Conservation (phyloP, 2,888 invertebrate genomes). For the Congeria kusceri region DNA sequence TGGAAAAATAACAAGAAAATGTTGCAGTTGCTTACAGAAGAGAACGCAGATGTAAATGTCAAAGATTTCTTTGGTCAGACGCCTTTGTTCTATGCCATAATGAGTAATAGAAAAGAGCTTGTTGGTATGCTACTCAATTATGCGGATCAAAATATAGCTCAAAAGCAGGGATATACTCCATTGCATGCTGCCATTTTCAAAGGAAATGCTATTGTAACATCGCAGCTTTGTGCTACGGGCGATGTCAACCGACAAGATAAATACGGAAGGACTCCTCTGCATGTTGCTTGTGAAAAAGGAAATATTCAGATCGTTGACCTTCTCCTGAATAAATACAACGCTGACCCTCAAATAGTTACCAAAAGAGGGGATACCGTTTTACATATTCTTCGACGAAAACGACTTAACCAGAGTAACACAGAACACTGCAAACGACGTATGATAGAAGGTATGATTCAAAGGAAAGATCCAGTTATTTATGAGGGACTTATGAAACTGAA, state of each 20-base stretch:
- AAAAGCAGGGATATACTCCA: constrained; percentile 44
- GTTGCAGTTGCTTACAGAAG: constrained; percentile 19
- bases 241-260: too few relatives aligned
- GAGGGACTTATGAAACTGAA: too few relatives aligned
- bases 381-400: not conserved
- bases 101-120: not conserved
- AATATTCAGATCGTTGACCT: too few relatives aligned
- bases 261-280: too few relatives aligned
- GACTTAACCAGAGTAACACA: too few relatives aligned
- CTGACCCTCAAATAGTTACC: constrained; percentile 21
- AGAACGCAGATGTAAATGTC: constrained; percentile 29
- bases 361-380: constrained; percentile 29
- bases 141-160: constrained; percentile 14
- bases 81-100: constrained; percentile 32
- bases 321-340: too few relatives aligned
- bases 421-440: too few relatives aligned
- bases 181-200: constrained; percentile 40
- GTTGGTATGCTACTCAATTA: constrained; percentile 2
- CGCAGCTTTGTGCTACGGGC: too few relatives aligned
- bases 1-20: constrained; percentile 33
- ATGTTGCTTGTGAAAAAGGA: too few relatives aligned
- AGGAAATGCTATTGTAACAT: not conserved
- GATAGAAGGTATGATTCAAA: too few relatives aligned
- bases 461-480: too few relatives aligned
- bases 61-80: constrained; percentile 47